Percentiles rank a stretch among this genome's conserved stretches.
These are phyloP conservation scores for Toxonevra muliebris DNA, from an alignment of 2,888 invertebrate species.

Conservation along the genomic window DNA sequence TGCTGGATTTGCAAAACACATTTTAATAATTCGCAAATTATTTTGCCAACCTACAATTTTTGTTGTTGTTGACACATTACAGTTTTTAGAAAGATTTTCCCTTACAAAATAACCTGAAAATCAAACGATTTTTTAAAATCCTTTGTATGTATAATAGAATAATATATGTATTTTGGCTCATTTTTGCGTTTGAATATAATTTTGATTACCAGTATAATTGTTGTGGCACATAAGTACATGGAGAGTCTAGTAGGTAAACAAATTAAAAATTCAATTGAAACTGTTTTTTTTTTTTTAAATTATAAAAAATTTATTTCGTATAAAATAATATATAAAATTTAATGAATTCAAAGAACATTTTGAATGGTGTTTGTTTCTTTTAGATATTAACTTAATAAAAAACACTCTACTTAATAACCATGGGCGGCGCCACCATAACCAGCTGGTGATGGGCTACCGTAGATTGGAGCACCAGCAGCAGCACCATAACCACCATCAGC, in stretches of 20 bases:
- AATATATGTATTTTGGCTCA: no score
- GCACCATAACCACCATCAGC: constrained; percentile 31
- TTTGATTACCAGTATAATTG: no score
- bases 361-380: neutral
- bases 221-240: no score
- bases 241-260: neutral
- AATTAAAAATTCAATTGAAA: neutral
- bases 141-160: no score
- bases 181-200: no score
- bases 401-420: neutral
- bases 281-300: neutral
- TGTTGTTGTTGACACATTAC: no score
- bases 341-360: neutral
- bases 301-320: constrained; percentile 7
- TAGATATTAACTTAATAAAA: neutral
- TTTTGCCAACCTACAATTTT: no score
- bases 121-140: no score
- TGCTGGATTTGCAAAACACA: no score
- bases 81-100: no score
- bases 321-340: neutral
- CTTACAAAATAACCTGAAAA: no score
- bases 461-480: constrained; percentile 39
- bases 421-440: constrained; percentile 8
- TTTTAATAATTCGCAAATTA: no score
- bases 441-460: constrained; percentile 38